phyloP scores from a whole-genome alignment of 1,140 invertebrate species.

The Adelges cooleyi region DNA sequence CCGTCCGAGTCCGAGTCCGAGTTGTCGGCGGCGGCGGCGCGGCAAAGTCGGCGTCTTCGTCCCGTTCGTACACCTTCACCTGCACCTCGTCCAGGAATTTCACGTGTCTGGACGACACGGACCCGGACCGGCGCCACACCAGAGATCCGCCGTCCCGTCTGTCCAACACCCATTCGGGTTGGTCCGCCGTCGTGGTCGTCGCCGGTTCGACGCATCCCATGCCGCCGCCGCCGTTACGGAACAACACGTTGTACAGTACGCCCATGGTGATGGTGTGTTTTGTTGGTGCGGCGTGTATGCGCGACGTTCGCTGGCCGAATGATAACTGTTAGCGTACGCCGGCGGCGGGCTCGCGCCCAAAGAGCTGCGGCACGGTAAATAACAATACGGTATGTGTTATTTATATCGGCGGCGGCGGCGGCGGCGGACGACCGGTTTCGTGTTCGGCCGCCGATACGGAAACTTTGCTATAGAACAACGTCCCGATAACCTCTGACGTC shows the following conservation, averaged over 20 bases:
- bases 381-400: too few relatives aligned
- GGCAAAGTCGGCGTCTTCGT: too few relatives aligned
- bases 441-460: too few relatives aligned
- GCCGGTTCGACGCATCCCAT: not conserved
- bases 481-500: too few relatives aligned
- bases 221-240: not conserved
- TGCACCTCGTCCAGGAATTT: constrained; percentile 12
- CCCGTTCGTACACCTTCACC: constrained; percentile 3
- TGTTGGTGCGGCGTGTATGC: not conserved
- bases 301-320: not conserved
- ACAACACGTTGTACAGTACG: constrained; percentile 8
- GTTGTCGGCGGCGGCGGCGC: too few relatives aligned
- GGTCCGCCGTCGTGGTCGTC: constrained; percentile 17
- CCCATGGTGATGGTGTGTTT: too few relatives aligned
- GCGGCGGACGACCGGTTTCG: not conserved
- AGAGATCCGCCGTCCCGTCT: constrained; percentile 39
- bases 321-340: not conserved
- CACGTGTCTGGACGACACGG: not conserved
- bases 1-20: too few relatives aligned
- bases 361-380: too few relatives aligned
- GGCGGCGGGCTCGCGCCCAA: too few relatives aligned
- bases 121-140: constrained; percentile 38
- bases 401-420: not conserved
- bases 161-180: constrained; percentile 43
- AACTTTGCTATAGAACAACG: too few relatives aligned